These are phyloP conservation scores for Acrossocheilus fasciatus DNA, from an alignment of 2,797 vertebrate species.

Conservation along the genomic window DNA sequence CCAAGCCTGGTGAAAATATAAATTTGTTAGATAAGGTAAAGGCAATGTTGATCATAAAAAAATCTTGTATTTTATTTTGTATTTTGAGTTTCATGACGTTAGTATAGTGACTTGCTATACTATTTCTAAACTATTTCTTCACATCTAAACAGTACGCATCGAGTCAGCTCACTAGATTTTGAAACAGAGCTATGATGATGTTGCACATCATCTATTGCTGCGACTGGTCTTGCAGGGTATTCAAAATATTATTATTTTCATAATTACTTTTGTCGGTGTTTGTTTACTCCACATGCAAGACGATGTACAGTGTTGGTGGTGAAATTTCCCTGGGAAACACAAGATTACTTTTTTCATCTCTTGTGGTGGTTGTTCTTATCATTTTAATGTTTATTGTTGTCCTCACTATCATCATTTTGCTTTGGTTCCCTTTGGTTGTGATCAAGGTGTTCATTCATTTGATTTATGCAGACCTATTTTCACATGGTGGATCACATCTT, in stretches of 20 bases:
- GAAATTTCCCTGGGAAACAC: not conserved
- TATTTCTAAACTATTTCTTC: not conserved
- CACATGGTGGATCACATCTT: not conserved
- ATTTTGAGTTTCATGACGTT: not conserved
- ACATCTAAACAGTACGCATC: not conserved
- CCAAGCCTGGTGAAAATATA: not conserved
- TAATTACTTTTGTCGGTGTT: not conserved
- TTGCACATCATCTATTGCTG: not conserved
- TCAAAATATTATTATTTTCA: not conserved
- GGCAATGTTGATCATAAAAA: not conserved
- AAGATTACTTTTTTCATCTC: not conserved
- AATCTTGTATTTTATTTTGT: not conserved
- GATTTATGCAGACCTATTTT: constrained; percentile 3
- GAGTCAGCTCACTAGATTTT: not conserved
- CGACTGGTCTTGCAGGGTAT: not conserved
- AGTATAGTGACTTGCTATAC: not conserved
- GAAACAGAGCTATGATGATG: no score
- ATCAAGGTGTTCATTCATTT: not conserved
- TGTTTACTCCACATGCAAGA: not conserved
- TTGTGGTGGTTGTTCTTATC: not conserved
- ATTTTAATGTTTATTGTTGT: not conserved
- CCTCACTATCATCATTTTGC: not conserved
- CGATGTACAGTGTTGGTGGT: not conserved
- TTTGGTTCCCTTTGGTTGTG: not conserved
- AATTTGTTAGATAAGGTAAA: not conserved